phyloP scores from a whole-genome alignment of 2,797 vertebrate species.

The Alca torda region DNA sequence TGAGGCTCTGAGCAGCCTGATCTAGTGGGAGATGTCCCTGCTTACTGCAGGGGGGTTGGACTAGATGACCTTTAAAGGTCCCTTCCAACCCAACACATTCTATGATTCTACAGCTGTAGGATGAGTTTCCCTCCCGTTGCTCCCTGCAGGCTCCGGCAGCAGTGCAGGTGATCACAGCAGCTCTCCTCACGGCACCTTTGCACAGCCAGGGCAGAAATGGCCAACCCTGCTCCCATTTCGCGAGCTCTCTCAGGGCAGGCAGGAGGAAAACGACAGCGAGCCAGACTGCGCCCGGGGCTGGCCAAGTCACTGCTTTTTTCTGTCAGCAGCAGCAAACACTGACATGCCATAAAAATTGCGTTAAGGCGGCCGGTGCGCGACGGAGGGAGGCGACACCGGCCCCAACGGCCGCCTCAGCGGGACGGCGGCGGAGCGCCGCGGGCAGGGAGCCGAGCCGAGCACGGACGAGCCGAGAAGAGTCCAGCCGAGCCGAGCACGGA shows the following conservation, averaged over 20 bases:
- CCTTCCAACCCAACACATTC: no score
- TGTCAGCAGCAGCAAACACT: neutral
- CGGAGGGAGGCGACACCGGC: rapidly evolving
- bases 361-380: rapidly evolving
- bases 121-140: neutral
- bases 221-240: neutral
- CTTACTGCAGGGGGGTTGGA: no score
- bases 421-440: rapidly evolving
- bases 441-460: neutral
- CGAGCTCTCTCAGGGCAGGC: neutral
- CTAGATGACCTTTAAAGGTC: no score
- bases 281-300: neutral
- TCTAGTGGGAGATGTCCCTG: no score
- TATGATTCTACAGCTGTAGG: neutral
- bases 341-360: neutral
- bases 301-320: neutral
- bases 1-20: no score
- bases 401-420: no score
- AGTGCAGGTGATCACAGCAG: neutral
- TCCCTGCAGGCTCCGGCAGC: neutral
- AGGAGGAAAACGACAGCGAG: neutral
- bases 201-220: neutral
- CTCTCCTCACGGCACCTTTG: neutral
- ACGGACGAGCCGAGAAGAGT: no score
- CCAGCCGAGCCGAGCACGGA: no score